Evolutionary conservation across 2,113 vertebrate genomes (phyloP).

Genomic region (Phalacrocorax aristotelis): DNA sequence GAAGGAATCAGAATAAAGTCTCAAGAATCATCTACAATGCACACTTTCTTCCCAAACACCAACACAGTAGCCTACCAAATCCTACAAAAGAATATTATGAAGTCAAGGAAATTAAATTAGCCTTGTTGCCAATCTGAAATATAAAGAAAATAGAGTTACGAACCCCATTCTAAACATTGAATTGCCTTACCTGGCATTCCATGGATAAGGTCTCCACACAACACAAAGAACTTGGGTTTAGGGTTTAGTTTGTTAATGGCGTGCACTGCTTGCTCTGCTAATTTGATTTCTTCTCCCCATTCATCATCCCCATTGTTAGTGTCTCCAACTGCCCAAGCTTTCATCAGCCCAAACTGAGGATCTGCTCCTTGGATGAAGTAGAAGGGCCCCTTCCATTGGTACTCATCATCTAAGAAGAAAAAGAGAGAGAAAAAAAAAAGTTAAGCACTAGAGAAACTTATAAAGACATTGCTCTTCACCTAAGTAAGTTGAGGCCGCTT

Average conservation of each 20-base stretch:
- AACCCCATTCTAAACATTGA: neutral
- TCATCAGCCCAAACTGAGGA: conserved; percentile 95
- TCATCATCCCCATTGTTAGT: conserved; percentile 83
- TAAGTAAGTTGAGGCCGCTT: neutral
- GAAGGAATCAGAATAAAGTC: neutral
- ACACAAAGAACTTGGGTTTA: conserved; percentile 86
- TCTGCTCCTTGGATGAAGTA: conserved; percentile 94
- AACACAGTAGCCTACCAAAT: neutral
- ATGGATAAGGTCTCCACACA: conserved; percentile 93
- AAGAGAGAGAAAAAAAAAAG: no score
- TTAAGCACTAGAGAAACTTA: neutral
- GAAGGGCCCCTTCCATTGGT: conserved; percentile 88
- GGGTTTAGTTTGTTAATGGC: conserved; percentile 85
- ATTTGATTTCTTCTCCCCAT: conserved; percentile 87
- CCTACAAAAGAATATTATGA: neutral
- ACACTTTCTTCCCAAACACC: neutral
- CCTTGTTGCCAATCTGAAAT: neutral
- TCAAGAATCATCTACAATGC: neutral
- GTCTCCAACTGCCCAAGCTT: conserved; percentile 88
- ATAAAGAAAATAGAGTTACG: neutral
- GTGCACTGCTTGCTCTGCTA: conserved; percentile 84
- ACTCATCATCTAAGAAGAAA: conserved; percentile 77
- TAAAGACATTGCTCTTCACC: neutral
- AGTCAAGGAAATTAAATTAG: neutral
- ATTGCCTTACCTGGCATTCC: conserved; percentile 89